Evolutionary conservation across 2,888 invertebrate genomes (phyloP).

Genomic region (Caenorhabditis afra): DNA sequence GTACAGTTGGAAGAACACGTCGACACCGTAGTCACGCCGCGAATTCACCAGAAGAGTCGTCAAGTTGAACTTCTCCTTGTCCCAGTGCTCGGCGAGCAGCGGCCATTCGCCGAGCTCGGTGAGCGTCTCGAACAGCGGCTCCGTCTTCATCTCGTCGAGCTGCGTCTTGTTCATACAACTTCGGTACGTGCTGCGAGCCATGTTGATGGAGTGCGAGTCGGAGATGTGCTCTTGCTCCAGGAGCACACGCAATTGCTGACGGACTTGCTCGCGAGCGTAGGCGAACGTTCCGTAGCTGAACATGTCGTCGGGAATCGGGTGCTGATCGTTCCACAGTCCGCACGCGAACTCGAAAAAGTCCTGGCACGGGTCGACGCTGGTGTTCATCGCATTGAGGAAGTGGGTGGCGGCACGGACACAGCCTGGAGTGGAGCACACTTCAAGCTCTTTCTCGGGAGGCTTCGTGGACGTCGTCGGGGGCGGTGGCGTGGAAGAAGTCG

Average conservation of each 20-base stretch:
- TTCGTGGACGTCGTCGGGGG: slow-evolving; percentile 28
- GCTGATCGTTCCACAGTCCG: slow-evolving; percentile 78
- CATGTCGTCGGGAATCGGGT: slow-evolving; percentile 80
- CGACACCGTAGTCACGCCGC: slow-evolving; percentile 67
- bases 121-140: slow-evolving; percentile 69
- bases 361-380: slow-evolving; percentile 78
- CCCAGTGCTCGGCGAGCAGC: slow-evolving; percentile 61
- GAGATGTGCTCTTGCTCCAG: slow-evolving; percentile 70
- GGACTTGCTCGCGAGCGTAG: slow-evolving; percentile 77
- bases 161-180: slow-evolving; percentile 77
- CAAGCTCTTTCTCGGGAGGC: slow-evolving; percentile 37
- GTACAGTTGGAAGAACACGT: slow-evolving; percentile 79
- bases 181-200: slow-evolving; percentile 72
- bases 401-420: slow-evolving; percentile 75
- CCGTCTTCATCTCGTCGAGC: slow-evolving; percentile 69
- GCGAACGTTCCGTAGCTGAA: slow-evolving; percentile 78
- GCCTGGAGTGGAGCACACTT: slow-evolving; percentile 72
- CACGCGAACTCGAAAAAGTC: slow-evolving; percentile 81
- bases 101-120: slow-evolving; percentile 77
- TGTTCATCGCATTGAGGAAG: slow-evolving; percentile 78
- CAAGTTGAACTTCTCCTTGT: slow-evolving; percentile 54
- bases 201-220: slow-evolving; percentile 75
- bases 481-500: background rate
- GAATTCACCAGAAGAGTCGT: slow-evolving; percentile 59
- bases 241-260: slow-evolving; percentile 75